Conservation (phyloP, 2,113 vertebrate genomes). For the Phodopus roborovskii region DNA sequence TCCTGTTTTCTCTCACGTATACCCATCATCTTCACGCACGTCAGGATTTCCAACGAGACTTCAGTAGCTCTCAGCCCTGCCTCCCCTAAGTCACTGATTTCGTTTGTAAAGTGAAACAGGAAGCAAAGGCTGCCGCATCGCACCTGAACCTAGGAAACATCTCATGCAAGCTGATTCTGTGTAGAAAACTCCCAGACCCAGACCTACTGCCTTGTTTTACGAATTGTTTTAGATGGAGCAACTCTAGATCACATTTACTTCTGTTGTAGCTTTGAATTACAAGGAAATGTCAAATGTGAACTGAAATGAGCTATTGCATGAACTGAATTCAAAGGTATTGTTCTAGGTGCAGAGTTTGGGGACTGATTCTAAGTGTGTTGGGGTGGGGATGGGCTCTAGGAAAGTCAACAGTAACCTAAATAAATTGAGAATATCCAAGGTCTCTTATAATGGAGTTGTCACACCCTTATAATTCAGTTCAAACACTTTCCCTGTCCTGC, state of each 20-base stretch:
- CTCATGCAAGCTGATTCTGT: background rate
- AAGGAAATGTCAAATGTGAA: background rate
- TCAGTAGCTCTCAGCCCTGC: background rate
- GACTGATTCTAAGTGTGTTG: background rate
- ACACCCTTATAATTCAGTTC: background rate
- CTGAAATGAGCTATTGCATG: conserved; percentile 11
- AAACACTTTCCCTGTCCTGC: background rate
- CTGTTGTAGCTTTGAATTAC: too few species aligned
- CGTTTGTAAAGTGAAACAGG: background rate
- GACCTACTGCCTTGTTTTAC: background rate
- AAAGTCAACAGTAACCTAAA: conserved; percentile 23
- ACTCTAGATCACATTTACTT: background rate
- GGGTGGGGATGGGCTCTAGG: background rate
- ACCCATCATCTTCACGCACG: background rate
- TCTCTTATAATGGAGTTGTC: background rate
- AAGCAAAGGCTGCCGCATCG: background rate
- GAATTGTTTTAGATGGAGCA: background rate
- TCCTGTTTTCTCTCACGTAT: background rate
- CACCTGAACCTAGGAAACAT: background rate
- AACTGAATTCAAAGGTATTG: background rate
- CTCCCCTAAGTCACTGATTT: background rate
- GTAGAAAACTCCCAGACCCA: background rate
- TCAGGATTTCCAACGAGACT: background rate
- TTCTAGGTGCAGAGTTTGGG: background rate
- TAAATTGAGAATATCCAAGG: background rate